Percentiles rank a stretch among this genome's conserved stretches.
phyloP scores from a whole-genome alignment of 2,797 vertebrate genomes.

The Paguma larvata region DNA sequence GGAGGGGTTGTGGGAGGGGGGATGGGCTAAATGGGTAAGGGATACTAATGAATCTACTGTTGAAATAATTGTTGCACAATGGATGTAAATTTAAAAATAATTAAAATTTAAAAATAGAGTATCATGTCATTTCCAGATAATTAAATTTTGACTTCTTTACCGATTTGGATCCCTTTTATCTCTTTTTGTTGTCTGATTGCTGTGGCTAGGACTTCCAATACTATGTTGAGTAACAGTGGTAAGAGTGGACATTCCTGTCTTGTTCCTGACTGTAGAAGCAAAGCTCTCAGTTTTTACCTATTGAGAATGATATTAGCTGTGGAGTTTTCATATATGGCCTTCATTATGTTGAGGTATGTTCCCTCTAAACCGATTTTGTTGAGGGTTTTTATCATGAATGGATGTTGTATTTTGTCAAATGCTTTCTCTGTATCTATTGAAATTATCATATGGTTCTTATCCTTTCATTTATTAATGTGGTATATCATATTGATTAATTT shows the following conservation, averaged over 20 bases:
- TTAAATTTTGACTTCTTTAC: background rate
- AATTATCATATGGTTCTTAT: background rate
- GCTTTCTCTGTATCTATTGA: background rate
- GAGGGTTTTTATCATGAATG: background rate
- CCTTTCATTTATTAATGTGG: background rate
- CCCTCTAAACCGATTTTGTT: background rate
- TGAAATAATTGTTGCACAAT: too few species aligned
- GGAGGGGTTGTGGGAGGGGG: too few species aligned
- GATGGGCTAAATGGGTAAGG: too few species aligned
- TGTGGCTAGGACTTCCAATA: background rate
- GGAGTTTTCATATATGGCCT: background rate
- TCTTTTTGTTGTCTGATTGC: background rate
- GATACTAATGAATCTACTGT: too few species aligned
- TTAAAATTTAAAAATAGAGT: too few species aligned
- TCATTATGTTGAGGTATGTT: background rate
- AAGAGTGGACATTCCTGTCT: background rate
- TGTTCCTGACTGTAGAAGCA: background rate
- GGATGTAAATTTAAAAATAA: too few species aligned
- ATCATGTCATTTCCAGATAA: background rate
- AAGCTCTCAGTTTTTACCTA: background rate
- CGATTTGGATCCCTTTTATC: background rate
- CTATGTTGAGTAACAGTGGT: background rate
- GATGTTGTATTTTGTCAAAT: background rate
- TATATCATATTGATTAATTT: background rate
- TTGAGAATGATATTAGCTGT: background rate